These are phyloP conservation scores for Bufo bufo DNA, from an alignment of 2,113 vertebrate genomes.

Conservation along the genomic window DNA sequence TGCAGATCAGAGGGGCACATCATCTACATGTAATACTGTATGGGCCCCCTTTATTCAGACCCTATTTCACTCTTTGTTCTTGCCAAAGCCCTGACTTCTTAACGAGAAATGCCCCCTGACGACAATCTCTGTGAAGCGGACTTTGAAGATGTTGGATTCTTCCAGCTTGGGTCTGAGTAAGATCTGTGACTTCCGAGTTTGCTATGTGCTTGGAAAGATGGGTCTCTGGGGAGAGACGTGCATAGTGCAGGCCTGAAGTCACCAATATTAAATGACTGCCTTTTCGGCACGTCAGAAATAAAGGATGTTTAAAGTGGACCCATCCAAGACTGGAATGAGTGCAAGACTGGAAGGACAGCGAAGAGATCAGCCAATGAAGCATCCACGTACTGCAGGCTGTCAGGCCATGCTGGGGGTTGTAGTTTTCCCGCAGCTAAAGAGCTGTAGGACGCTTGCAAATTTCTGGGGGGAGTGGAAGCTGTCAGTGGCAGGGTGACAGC, in stretches of 20 bases:
- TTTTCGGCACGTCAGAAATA: conserved; percentile 2
- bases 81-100: too few relatives aligned
- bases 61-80: too few relatives aligned
- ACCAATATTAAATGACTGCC: conserved; percentile 41
- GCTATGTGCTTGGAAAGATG: background rate
- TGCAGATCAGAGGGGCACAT: background rate
- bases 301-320: background rate
- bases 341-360: background rate
- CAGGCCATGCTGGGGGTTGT: too few relatives aligned
- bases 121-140: background rate
- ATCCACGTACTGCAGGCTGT: too few relatives aligned
- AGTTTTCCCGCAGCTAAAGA: too few relatives aligned
- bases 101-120: background rate
- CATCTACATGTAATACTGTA: too few relatives aligned
- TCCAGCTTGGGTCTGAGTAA: background rate
- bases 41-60: too few relatives aligned
- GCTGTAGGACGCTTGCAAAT: too few relatives aligned
- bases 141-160: background rate
- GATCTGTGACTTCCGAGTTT: background rate
- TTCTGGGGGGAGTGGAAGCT: too few relatives aligned
- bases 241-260: conserved; percentile 47
- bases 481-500: too few relatives aligned
- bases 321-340: background rate
- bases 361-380: too few relatives aligned
- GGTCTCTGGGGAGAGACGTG: background rate